Base-by-base conservation (phyloP, 2,113 vertebrate species). In the Osmerus eperlanus region DNA sequence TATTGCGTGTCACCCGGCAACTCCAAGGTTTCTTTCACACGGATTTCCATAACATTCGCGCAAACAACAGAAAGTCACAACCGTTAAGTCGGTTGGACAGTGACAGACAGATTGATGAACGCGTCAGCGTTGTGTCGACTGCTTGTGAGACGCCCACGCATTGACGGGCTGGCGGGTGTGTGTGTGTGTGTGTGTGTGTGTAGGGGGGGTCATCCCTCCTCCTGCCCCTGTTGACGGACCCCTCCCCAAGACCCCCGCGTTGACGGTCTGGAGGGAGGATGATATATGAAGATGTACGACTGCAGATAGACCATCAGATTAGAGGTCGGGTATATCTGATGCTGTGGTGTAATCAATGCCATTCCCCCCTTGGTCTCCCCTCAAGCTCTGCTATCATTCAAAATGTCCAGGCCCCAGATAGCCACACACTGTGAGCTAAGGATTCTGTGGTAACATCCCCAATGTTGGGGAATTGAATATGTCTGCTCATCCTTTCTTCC, bases 261-360 rank as follows among this genome's bases (percentile, higher is more conserved):
- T 89, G 91, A 93, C 54, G 81, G 84, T 82, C 73, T 76, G 73
- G 73, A 86, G 61, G 28, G 62, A 65, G 85, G 74, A 85, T 91
- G 91, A 93, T 90, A 80, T 85, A 93, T 92, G 90, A 91, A 91
- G 91, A 92, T 85, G 84, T 86, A 92, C 70, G 86, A 85, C 85
- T 82, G 80, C 83, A 89, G 88, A 89, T 85, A 78, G 87, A 88
- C 88, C 88, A 87, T 86, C 83, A 90, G 90, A 91, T 92, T 91
- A 91, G 88, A 77, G 75, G 85, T 82, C 81, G 74, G 83, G 81
- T 84, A 80, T 86, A 89, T 89, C 86, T 88, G 83, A 89, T 88
- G 73, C 81, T 84, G 68, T 66, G 73, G 41, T 86, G 87, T 88
- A 92, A 92, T 91, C 90, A 89, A 90, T 91, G 84, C 85, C 83